Base-by-base conservation (phyloP, 2,888 invertebrate genomes). In the Nemoura dubitans region DNA sequence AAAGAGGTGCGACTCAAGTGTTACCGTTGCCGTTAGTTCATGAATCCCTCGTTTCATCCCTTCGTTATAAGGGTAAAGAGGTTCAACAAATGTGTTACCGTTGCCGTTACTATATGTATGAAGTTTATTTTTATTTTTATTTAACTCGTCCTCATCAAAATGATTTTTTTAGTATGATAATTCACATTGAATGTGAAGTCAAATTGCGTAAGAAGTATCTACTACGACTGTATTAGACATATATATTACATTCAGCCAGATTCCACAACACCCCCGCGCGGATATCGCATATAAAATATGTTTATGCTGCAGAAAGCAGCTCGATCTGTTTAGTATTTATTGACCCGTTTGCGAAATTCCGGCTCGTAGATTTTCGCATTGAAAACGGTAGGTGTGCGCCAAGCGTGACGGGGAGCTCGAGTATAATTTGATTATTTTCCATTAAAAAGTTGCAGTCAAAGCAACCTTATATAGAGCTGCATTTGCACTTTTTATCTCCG, bases 401-500 rank as follows among this genome's bases (percentile, higher is more conserved):
- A 16, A 28, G 86, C 77, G 83, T 77, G 78, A 77, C 43, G 85
- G 43, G 36, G 42, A 26, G 77, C 76, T 78, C 76, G 84, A 85
- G 16, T 78, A 85, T 59, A 3, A 86, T 43, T 80, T 85, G 78
- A 80, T 86, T 85, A 85, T 78, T 86, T 86, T 85, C 84, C 85
- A 85, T 86, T 86, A 86, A 86, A 86, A 86, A 86, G 36, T 78
- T 86, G 85, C 86, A 86, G 84, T 78, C 86, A 84, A 86, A 86
- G 86, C 86, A 27, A 36, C n/a, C 84, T 27, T 76, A 59, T 21
- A 27, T 76, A 25, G 59, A 59, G 84, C 84, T 81, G 81, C 30
- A 81, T 30, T 27, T 81, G 81, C 81, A 81, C 30, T 81, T 81
- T 81, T 81, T 28, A 0, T 25, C 27, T 26, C 16, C 28, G 25